Base-by-base conservation (phyloP, 2,888 invertebrate species). In the Diarsia dahlii region DNA sequence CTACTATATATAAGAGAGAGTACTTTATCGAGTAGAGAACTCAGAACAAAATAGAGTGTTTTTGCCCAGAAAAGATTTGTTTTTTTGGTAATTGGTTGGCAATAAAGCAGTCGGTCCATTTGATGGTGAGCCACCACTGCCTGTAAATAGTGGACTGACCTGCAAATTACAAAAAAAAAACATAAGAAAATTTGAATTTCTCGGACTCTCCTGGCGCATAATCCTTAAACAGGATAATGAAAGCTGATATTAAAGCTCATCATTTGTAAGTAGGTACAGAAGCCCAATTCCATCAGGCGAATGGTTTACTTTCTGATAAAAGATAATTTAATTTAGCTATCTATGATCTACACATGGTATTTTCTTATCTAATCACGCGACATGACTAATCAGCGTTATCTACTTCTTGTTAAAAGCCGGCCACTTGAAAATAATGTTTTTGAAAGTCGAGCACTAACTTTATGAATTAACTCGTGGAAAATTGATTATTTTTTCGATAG, bases 281-380 rank as follows among this genome's bases (percentile, higher is more conserved):
- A 28, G 1, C 3, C 6, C 2, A 28, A 58, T 58, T 15, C 28
- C 58, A 58, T 28, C 15, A 8, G 58, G 8, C 3, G 8, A 28
- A 56, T 15, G 28, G 28, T 12, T 58, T 28, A 15, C 28, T 58
- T 28, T 8, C 13, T 50, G 39, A 62, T 50, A 50, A 71, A 50
- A 52, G 45, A 74, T 71, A 64, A 64, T 78, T 56, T 15, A 58
- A 58, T 28, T 20, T 34, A 3, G 6, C 54, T 73, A 66, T 76
- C 46, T 39, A 15, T 48, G 10, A 76, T 62, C 60, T 76, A 77
- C 39, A n/a, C 39, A 48, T 45, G 9, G 18, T 50, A 28, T 63
- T 73, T 23, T 28, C 65, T 80, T 45, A 78, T 80, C 80, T 78
- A 20, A 80, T 80, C 66, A 66, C 4, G 15, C 9, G 12, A 45